These are phyloP conservation scores for Musca domestica DNA, from an alignment of 1,140 invertebrate species.

Conservation along the genomic window DNA sequence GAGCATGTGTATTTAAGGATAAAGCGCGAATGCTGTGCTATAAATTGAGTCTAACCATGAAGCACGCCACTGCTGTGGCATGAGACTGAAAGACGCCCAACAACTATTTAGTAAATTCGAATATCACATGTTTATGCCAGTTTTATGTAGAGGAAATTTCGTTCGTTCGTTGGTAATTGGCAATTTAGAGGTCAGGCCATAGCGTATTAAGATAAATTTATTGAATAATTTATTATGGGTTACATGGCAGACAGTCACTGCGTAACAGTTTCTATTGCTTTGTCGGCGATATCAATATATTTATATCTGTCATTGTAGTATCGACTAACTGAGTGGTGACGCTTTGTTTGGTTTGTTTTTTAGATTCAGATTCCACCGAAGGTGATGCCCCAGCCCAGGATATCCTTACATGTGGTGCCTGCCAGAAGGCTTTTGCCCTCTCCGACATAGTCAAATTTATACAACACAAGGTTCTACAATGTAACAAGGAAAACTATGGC, in stretches of 20 bases:
- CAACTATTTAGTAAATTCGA: neutral
- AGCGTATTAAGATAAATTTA: slow-evolving; percentile 25
- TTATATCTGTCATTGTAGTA: neutral
- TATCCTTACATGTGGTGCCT: slow-evolving; percentile 88
- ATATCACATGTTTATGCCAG: neutral
- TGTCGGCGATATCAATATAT: neutral
- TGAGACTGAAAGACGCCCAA: slow-evolving; percentile 4
- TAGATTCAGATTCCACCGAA: slow-evolving; percentile 74
- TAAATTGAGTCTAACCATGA: slow-evolving; percentile 7
- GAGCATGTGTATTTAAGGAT: slow-evolving; percentile 8
- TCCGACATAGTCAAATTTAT: slow-evolving; percentile 93
- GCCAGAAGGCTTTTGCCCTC: slow-evolving; percentile 85
- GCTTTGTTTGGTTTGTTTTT: slow-evolving; percentile 19
- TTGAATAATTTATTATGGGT: slow-evolving; percentile 19
- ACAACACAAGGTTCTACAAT: slow-evolving; percentile 88
- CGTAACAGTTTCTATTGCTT: neutral
- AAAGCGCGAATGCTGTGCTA: neutral
- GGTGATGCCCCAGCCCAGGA: slow-evolving; percentile 67
- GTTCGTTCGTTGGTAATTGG: neutral
- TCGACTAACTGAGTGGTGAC: neutral
- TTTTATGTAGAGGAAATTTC: neutral
- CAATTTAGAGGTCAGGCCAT: slow-evolving; percentile 20
- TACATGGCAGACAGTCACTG: neutral
- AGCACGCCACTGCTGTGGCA: neutral
- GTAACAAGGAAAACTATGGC: slow-evolving; percentile 75